Percentiles rank a stretch among this genome's conserved stretches.
Evolutionary conservation across 2,113 vertebrate genomes (phyloP).

Genomic region (Microcebus tavaratra): DNA sequence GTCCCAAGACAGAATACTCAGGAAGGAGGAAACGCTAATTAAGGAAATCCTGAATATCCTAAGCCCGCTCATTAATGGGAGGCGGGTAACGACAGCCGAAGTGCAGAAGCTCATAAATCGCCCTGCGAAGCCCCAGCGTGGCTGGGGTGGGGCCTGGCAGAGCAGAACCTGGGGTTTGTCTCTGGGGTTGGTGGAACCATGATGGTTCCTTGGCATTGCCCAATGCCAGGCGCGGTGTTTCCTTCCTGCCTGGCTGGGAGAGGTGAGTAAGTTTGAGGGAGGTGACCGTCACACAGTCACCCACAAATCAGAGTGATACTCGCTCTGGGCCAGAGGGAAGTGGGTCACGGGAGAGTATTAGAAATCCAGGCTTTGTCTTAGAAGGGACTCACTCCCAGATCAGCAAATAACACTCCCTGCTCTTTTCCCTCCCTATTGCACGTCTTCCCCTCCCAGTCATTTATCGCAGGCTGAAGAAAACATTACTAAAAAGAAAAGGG

Average conservation of each 20-base stretch:
- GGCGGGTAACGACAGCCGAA: constrained; percentile 77
- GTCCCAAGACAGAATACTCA: not conserved
- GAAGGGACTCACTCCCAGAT: not conserved
- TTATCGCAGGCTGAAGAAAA: not conserved
- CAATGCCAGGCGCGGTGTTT: not conserved
- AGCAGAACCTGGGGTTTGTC: not conserved
- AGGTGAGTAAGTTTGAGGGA: constrained; percentile 58
- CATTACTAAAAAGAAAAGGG: not conserved
- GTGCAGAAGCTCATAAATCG: constrained; percentile 80
- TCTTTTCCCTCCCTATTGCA: not conserved
- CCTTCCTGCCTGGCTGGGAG: constrained; percentile 72
- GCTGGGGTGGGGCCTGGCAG: constrained; percentile 51
- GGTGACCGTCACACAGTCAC: constrained; percentile 1
- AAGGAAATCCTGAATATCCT: constrained; percentile 70
- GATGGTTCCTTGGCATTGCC: not conserved
- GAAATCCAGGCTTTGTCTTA: not conserved
- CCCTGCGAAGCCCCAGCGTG: not conserved
- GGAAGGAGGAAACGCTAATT: constrained; percentile 77
- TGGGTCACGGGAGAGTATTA: not conserved
- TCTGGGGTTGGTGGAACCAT: constrained; percentile 9
- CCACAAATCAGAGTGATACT: not conserved
- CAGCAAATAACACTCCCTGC: not conserved
- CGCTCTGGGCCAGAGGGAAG: constrained; percentile 54
- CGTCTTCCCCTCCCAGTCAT: not conserved
- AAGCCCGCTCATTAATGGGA: constrained; percentile 35